Evolutionary conservation across 2,888 invertebrate species (phyloP).

Genomic region (Plebejus melissa): DNA sequence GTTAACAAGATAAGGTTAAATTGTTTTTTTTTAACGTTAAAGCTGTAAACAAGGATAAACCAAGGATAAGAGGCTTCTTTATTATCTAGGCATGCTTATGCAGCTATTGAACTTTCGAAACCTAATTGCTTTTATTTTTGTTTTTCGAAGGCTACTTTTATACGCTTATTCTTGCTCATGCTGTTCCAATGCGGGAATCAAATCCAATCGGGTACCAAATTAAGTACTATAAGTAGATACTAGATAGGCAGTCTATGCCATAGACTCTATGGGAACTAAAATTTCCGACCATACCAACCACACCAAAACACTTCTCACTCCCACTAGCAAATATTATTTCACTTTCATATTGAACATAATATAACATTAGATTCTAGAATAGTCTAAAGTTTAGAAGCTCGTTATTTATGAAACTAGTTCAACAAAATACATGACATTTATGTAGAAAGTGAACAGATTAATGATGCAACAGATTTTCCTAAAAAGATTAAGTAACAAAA

Average conservation of each 20-base stretch:
- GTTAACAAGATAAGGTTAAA: conserved; percentile 31
- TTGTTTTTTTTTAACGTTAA: neutral
- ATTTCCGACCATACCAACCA: neutral
- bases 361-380: too few species aligned
- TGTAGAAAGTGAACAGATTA: neutral
- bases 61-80: neutral
- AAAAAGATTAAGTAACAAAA: neutral
- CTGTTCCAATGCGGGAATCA: neutral
- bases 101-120: neutral
- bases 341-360: too few species aligned
- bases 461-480: conserved; percentile 8
- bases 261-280: neutral
- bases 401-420: neutral
- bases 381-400: neutral
- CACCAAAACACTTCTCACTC: neutral
- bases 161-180: too few species aligned
- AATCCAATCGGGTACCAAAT: neutral
- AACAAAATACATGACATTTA: conserved; percentile 17
- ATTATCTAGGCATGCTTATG: neutral
- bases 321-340: too few species aligned
- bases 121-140: neutral
- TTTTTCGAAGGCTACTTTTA: too few species aligned
- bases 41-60: neutral
- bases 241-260: neutral
- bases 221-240: neutral